Base-by-base conservation (phyloP, 2,797 vertebrate species). In the Fringilla coelebs region DNA sequence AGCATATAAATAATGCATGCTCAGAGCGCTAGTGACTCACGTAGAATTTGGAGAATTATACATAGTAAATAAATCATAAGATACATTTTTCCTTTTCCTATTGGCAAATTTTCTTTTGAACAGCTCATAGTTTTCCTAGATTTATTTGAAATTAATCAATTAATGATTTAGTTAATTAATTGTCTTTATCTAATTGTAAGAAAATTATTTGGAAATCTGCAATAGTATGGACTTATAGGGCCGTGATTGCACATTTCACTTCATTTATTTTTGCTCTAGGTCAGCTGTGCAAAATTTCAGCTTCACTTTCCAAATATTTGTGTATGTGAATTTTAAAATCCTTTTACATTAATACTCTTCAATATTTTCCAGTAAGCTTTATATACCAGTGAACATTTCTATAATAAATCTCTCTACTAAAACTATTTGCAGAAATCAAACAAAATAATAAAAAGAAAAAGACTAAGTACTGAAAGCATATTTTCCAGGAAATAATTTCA, bases 21-120 rank as follows among this genome's bases (percentile, higher is more conserved):
- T 94, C 31, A 66, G 88, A 78, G 31, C 46, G 88, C 41, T 41
- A 90, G 54, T 46, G 55, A 51, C 21, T 90, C 28, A 24, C 43
- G 3, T 24, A 65, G 68, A 21, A 0, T 5, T 75, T 8, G 34
- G 7, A 86, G 49, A 84, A 68, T 84, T 92, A 68, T 86, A 66
- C 18, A 40, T 17, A 62, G 20, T 78, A 86, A 91, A 90, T 89
- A 92, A 91, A 70, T 74, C 21, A 78, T 84, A 71, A 54, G 65
- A 77, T 15, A 43, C 49, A 0, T 36, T 82, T 88, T 91, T 66
- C 19, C 5, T 68, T 80, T 71, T 84, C 81, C 21, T 84, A n/a
- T 79, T 92, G 38, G 31, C n/a, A 94, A 94, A 78, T 80, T 89
- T 31, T 75, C 16, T 78, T 65, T 68, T 77, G 76, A 91, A 78